Evolutionary conservation across 2,797 vertebrate genomes (phyloP).

Genomic region (Pyrocephalus nanus): DNA sequence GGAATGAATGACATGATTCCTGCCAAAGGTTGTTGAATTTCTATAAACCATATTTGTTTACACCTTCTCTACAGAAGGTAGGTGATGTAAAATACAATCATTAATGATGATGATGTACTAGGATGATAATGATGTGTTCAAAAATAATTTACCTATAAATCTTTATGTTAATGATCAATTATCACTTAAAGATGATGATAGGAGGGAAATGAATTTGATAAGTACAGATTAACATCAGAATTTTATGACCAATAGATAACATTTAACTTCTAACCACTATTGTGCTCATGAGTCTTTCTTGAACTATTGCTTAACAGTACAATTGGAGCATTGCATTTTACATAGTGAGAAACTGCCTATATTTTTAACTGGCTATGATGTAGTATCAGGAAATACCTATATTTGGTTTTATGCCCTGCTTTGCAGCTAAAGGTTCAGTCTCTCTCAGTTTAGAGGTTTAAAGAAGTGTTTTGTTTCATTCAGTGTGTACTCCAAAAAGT

Average conservation of each 20-base stretch:
- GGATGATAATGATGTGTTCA: neutral
- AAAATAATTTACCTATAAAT: slow-evolving; percentile 1
- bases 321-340: neutral
- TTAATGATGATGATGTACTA: neutral
- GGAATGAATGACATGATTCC: neutral
- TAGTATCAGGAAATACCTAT: neutral
- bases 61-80: neutral
- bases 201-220: neutral
- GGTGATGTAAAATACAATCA: neutral
- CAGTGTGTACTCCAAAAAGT: neutral
- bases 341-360: neutral
- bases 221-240: neutral
- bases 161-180: neutral
- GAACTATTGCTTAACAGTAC: neutral
- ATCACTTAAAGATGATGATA: neutral
- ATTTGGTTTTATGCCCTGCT: neutral
- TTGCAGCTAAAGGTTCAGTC: neutral
- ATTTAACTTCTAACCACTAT: neutral
- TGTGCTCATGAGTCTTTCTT: neutral
- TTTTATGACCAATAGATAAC: neutral
- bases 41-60: neutral
- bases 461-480: neutral
- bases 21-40: neutral
- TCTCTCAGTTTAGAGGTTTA: neutral
- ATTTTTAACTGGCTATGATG: neutral